A percentile compares a stretch with the other conserved stretches of the same genome.
Conservation (phyloP, 2,888 invertebrate species). For the Agrilus mali region DNA sequence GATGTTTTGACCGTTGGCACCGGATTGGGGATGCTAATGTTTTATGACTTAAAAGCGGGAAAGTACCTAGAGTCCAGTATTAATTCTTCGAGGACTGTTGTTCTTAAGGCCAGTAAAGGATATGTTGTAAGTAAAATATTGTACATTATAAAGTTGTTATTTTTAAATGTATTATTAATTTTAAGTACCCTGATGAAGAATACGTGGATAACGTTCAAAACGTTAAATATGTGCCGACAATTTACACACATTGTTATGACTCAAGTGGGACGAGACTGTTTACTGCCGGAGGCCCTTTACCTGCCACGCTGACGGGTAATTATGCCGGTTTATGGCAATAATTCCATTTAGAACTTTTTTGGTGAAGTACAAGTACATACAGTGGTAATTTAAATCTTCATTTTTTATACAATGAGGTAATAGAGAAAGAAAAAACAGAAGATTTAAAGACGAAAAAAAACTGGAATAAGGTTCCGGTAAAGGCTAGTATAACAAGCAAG, state of each 20-base stretch:
- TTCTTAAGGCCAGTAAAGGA: slow-evolving; percentile 76
- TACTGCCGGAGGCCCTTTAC: slow-evolving; percentile 89
- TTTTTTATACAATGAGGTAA: too few relatives aligned
- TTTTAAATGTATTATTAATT: slow-evolving; percentile 8
- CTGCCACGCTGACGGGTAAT: slow-evolving; percentile 83
- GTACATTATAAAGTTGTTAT: too few relatives aligned
- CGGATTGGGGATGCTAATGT: slow-evolving; percentile 81
- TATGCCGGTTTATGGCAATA: slow-evolving; percentile 92
- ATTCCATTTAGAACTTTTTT: slow-evolving; percentile 10
- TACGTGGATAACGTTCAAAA: slow-evolving; percentile 74
- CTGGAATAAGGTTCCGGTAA: too few relatives aligned
- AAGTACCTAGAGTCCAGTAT: slow-evolving; percentile 87
- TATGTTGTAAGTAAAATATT: slow-evolving; percentile 59
- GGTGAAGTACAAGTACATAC: too few relatives aligned
- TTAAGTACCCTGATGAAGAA: slow-evolving; percentile 72
- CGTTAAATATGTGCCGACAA: slow-evolving; percentile 81
- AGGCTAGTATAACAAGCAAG: too few relatives aligned
- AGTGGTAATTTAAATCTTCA: too few relatives aligned
- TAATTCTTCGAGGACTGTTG: slow-evolving; percentile 77
- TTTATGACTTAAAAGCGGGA: slow-evolving; percentile 84
- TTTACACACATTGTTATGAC: slow-evolving; percentile 95
- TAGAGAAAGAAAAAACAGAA: too few relatives aligned
- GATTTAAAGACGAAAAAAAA: too few relatives aligned
- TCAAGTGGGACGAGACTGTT: slow-evolving; percentile 82
- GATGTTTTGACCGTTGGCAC: slow-evolving; percentile 89